Conservation (phyloP, 1,140 invertebrate genomes). For the Papilio dardanus region DNA sequence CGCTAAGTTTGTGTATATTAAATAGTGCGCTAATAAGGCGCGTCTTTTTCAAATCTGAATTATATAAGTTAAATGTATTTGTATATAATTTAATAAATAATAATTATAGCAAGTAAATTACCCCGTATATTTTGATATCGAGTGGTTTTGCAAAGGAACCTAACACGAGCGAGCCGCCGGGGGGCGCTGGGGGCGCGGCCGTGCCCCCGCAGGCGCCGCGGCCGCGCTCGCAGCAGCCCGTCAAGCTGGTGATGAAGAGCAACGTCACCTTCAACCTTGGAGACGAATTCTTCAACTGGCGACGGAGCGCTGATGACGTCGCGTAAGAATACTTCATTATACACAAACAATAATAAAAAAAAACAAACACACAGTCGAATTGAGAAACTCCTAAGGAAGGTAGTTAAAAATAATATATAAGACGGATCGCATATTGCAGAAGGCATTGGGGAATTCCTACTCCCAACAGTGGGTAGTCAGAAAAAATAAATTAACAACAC, state of each 20-base stretch:
- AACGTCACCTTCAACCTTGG: constrained; percentile 73
- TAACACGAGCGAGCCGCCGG: neutral
- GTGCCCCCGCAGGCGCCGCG: neutral
- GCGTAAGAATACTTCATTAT: constrained; percentile 45
- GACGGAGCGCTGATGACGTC: constrained; percentile 47
- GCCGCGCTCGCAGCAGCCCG: constrained; percentile 40
- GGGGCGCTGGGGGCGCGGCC: too few relatives aligned
- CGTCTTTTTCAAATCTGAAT: too few relatives aligned
- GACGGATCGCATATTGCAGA: too few relatives aligned
- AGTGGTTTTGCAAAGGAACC: constrained; percentile 21
- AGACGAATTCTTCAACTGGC: constrained; percentile 64
- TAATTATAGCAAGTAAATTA: neutral
- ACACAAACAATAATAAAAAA: neutral
- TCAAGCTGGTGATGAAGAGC: constrained; percentile 63
- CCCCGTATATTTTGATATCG: constrained; percentile 22
- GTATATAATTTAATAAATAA: neutral
- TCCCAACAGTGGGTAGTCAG: too few relatives aligned
- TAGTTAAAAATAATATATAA: too few relatives aligned
- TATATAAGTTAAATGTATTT: too few relatives aligned
- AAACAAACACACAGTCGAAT: too few relatives aligned
- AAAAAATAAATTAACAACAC: too few relatives aligned
- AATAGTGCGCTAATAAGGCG: too few relatives aligned
- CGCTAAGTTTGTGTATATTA: too few relatives aligned
- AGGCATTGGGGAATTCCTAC: too few relatives aligned
- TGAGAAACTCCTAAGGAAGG: too few relatives aligned